Base-by-base conservation (phyloP, 2,113 vertebrate genomes). In the Turdus rufiventris region DNA sequence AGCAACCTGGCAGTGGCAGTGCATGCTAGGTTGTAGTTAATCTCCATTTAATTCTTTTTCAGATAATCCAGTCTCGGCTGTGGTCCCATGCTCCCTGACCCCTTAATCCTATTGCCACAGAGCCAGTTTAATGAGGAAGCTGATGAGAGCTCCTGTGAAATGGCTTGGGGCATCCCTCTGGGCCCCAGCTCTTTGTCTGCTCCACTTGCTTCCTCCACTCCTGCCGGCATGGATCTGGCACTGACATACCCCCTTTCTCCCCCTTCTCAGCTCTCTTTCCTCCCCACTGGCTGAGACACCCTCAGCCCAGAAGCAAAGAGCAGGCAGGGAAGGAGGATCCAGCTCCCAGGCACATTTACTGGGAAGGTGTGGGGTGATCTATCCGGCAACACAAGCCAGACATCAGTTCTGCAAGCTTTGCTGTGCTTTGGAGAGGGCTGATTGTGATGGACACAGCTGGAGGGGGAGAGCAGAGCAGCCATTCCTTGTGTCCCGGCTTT, bases 21-120 rank as follows among this genome's bases (percentile, higher is more conserved):
- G 71, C 0, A 0, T 93, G 84, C 82, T 85, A 68, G 85, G 70
- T 67, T 93, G 51, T 65, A 96, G 88, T 95, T 96, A 97, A 97
- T 96, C 91, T 92, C 89, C 62, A 54, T 93, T 97, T 96, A 97
- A 96, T 95, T 96, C 85, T 94, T 74, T 90, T 93, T 74, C 67
- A 63, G 77, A 88, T 94, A 97, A 96, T 97, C 93, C 81, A 58
- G 85, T 91, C 91, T 92, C 8, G 4, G 61, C 85, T 91, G 65
- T 77, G 67, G 78, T 84, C 87, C 50, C 65, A 31, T 94, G 93
- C 86, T 96, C 75, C 62, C 81, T 90, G 95, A 88, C 73, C 86
- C 62, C 51, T 85, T 96, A 96, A 96, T 97, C 95, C 89, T 90
- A 86, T 96, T 86, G 71, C 85, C 54, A 53, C 14, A 3, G 77